Percentiles rank a stretch among this genome's conserved stretches.
phyloP scores from a whole-genome alignment of 2,888 invertebrate genomes.

The Coleophora flavipennella region DNA sequence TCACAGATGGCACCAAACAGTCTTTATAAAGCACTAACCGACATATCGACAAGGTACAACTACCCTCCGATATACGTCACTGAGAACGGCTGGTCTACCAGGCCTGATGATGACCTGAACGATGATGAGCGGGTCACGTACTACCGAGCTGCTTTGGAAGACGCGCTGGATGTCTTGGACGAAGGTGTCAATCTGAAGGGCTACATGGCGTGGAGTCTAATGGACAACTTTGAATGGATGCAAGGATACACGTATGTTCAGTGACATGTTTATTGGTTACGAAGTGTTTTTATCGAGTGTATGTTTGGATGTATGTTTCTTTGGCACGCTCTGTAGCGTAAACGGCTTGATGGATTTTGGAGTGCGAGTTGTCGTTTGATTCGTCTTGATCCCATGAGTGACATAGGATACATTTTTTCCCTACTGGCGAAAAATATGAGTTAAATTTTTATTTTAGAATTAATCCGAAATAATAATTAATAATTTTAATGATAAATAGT shows the following conservation, averaged over 20 bases:
- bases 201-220: slow-evolving; percentile 75
- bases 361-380: no score
- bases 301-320: no score
- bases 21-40: slow-evolving; percentile 63
- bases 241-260: slow-evolving; percentile 65
- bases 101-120: slow-evolving; percentile 26
- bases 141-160: slow-evolving; percentile 51
- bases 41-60: slow-evolving; percentile 58
- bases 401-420: no score
- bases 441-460: no score
- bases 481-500: no score
- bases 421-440: no score
- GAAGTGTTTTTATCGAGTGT: no score
- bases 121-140: slow-evolving; percentile 60
- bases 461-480: no score
- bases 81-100: slow-evolving; percentile 73
- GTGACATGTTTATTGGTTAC: no score
- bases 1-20: slow-evolving; percentile 70
- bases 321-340: no score
- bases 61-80: slow-evolving; percentile 70
- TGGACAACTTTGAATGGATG: slow-evolving; percentile 78
- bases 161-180: slow-evolving; percentile 49
- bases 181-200: slow-evolving; percentile 60
- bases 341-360: no score
- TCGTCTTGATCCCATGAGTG: no score